phyloP scores from a whole-genome alignment of 64 coral and sea anemone genomes.

The Cladopsammia gracilis region DNA sequence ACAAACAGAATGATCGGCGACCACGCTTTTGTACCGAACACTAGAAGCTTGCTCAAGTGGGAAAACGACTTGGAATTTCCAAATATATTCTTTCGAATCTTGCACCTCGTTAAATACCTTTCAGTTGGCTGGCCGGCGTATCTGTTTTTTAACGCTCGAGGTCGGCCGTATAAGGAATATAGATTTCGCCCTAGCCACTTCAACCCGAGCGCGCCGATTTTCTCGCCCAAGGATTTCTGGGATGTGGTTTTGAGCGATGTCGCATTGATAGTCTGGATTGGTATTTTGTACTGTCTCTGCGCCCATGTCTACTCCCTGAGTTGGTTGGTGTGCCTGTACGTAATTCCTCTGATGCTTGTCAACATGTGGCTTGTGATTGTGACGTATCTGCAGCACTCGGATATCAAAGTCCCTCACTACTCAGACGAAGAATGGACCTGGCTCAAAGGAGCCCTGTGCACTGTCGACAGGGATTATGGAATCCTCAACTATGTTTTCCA shows the following conservation, averaged over 20 bases:
- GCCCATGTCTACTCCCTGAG: constrained; percentile 48
- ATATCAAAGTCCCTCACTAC: constrained; percentile 87
- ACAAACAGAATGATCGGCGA: constrained; percentile 92
- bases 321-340: constrained; percentile 83
- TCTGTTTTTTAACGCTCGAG: constrained; percentile 77
- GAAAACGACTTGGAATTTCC: constrained; percentile 80
- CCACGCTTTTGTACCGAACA: constrained; percentile 91
- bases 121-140: constrained; percentile 85
- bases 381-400: constrained; percentile 92
- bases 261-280: constrained; percentile 69
- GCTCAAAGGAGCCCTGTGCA: constrained; percentile 87
- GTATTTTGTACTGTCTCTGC: constrained; percentile 57
- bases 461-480: constrained; percentile 89
- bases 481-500: constrained; percentile 88
- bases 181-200: constrained; percentile 61
- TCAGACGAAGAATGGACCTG: constrained; percentile 88
- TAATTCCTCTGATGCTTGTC: constrained; percentile 65
- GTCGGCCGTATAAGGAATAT: constrained; percentile 41
- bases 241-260: constrained; percentile 87
- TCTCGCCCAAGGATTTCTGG: constrained; percentile 84
- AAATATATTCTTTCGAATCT: constrained; percentile 62
- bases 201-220: constrained; percentile 69
- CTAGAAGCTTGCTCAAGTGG: constrained; percentile 56
- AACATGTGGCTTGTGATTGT: constrained; percentile 94
- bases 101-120: constrained; percentile 72